Percentiles rank a stretch among this genome's conserved stretches.
phyloP scores from a whole-genome alignment of 2,113 vertebrate genomes.

The Chlorodrepanis virens region DNA sequence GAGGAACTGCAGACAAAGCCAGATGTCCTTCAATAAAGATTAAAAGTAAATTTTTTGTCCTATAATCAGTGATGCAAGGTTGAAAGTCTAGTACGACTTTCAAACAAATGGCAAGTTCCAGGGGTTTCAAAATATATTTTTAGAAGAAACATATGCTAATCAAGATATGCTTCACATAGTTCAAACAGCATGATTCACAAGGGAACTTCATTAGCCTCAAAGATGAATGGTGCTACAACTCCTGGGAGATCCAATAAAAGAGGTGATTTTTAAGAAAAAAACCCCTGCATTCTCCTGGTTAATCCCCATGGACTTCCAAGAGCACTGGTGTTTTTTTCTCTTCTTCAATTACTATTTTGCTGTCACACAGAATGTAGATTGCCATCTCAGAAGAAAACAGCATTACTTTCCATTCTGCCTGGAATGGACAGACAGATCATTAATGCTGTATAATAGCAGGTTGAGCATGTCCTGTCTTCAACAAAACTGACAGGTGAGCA shows the following conservation, averaged over 20 bases:
- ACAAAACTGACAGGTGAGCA: background rate
- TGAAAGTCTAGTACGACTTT: background rate
- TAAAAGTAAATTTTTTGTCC: slow-evolving; percentile 10
- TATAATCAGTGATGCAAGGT: background rate
- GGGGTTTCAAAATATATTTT: slow-evolving; percentile 44
- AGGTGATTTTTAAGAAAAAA: background rate
- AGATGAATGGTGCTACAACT: background rate
- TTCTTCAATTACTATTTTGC: background rate
- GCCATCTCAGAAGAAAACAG: background rate
- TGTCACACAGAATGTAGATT: background rate
- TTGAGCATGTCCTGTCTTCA: background rate
- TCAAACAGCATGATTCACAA: slow-evolving; percentile 46
- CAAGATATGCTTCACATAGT: slow-evolving; percentile 26
- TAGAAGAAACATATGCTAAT: slow-evolving; percentile 63
- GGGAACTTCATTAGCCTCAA: slow-evolving; percentile 16
- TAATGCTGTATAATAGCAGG: background rate
- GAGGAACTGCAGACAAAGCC: background rate
- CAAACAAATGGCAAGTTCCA: slow-evolving; percentile 16
- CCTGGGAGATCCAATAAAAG: background rate
- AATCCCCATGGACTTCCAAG: background rate
- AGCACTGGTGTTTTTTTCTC: background rate
- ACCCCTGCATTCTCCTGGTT: background rate
- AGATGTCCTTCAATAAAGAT: background rate
- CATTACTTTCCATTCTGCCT: background rate
- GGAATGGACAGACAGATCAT: background rate